Conservation (phyloP, 2,888 invertebrate species). For the Drosophila paucipuncta region DNA sequence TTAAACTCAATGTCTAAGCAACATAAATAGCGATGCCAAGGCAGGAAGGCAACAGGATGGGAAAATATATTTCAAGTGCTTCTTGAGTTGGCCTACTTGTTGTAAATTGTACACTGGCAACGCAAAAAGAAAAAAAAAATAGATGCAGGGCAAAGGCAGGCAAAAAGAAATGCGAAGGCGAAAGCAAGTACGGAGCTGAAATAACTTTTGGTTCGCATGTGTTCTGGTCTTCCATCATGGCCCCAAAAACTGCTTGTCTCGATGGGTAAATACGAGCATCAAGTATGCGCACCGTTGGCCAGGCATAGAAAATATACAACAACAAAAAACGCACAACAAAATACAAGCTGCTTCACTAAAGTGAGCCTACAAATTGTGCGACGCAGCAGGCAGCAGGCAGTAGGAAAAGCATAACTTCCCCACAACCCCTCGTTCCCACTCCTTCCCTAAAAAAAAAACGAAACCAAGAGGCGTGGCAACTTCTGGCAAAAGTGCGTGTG, state of each 20-base stretch:
- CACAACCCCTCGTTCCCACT: not conserved
- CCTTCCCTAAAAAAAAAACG: not conserved
- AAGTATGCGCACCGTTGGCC: conserved; percentile 75
- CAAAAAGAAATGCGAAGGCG: not conserved
- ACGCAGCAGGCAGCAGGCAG: conserved; percentile 16
- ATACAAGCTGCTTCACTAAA: conserved; percentile 52
- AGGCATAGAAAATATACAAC: conserved; percentile 19
- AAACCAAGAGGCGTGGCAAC: conserved; percentile 36
- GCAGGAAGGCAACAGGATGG: conserved; percentile 23
- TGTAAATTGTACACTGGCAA: conserved; percentile 56
- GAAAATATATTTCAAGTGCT: conserved; percentile 72
- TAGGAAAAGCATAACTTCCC: not conserved
- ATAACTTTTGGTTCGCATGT: conserved; percentile 77
- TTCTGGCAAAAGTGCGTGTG: conserved; percentile 72
- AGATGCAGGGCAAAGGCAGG: not conserved
- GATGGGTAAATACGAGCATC: conserved; percentile 52
- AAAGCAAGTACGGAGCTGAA: conserved; percentile 43
- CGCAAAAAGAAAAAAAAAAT: not conserved
- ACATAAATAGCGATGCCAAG: conserved; percentile 47
- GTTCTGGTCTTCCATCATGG: conserved; percentile 79
- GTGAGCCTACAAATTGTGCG: conserved; percentile 48
- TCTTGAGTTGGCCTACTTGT: conserved; percentile 78
- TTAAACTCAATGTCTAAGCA: conserved; percentile 57
- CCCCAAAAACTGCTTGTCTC: conserved; percentile 24
- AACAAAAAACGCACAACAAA: conserved; percentile 5